Evolutionary conservation across 2,888 invertebrate genomes (phyloP).

Genomic region (Nemapogon koenigi): DNA sequence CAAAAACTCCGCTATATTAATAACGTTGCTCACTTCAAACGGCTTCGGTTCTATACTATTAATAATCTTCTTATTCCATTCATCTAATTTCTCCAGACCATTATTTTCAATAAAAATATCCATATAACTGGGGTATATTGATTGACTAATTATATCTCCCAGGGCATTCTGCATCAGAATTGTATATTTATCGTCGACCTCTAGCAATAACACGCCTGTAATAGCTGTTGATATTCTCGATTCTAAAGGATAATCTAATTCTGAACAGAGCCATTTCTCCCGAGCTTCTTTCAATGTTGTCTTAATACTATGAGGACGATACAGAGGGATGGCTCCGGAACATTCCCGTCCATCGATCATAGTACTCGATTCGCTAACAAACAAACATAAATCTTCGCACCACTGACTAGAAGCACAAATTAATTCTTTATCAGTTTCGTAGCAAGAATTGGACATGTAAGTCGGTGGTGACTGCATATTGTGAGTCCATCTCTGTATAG

Average conservation of each 20-base stretch:
- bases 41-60: constrained; percentile 22
- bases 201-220: constrained; percentile 32
- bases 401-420: constrained; percentile 46
- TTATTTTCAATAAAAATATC: constrained; percentile 34
- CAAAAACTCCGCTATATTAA: constrained; percentile 33
- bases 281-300: constrained; percentile 33
- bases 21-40: constrained; percentile 32
- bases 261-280: constrained; percentile 31
- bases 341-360: constrained; percentile 23
- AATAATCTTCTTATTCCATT: constrained; percentile 42
- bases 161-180: constrained; percentile 43
- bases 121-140: constrained; percentile 35
- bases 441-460: constrained; percentile 36
- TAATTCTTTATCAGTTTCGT: constrained; percentile 39
- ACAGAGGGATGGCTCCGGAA: constrained; percentile 34
- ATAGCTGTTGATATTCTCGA: constrained; percentile 34
- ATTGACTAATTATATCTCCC: constrained; percentile 45
- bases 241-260: constrained; percentile 35
- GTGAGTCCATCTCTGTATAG: constrained; percentile 63
- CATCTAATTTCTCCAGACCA: constrained; percentile 28
- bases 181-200: constrained; percentile 32
- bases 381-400: constrained; percentile 45
- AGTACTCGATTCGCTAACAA: constrained; percentile 35
- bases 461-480: constrained; percentile 58
- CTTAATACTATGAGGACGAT: constrained; percentile 39